Percentiles rank a stretch among this genome's conserved stretches.
These are phyloP conservation scores for Ganaspis brasiliensis DNA, from an alignment of 2,888 invertebrate species.

Conservation along the genomic window DNA sequence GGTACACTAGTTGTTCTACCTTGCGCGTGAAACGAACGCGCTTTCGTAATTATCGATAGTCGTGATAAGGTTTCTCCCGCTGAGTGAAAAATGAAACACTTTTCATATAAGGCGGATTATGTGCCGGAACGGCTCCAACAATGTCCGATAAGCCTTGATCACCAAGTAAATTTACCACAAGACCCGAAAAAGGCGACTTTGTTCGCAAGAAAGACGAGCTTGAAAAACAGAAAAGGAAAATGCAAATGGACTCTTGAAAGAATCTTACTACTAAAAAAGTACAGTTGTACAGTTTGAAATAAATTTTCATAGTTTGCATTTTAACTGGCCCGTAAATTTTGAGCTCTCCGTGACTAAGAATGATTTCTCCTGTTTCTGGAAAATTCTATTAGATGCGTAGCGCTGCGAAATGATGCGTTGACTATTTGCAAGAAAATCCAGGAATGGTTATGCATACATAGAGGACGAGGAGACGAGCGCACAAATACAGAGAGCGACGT, in stretches of 20 bases:
- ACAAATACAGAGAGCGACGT: conserved; percentile 42
- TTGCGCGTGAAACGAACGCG: conserved; percentile 26
- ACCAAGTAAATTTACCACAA: not conserved
- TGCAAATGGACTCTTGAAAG: no score
- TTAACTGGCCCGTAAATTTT: no score
- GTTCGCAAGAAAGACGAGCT: not conserved
- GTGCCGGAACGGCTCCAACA: conserved; percentile 22
- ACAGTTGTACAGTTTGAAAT: no score
- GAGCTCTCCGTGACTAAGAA: no score
- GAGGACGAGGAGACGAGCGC: not conserved
- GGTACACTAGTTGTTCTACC: conserved; percentile 8
- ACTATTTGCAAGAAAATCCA: conserved; percentile 26
- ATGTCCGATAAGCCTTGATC: conserved; percentile 27
- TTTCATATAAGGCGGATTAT: conserved; percentile 13
- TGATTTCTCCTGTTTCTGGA: not conserved
- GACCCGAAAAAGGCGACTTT: not conserved
- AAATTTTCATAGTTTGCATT: no score
- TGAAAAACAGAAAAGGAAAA: no score
- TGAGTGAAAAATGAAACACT: conserved; percentile 31
- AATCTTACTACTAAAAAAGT: no score
- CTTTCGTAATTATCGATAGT: conserved; percentile 38
- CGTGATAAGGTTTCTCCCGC: conserved; percentile 30
- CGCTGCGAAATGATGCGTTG: conserved; percentile 14
- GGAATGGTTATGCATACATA: conserved; percentile 18
- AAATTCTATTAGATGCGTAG: conserved; percentile 1